Evolutionary conservation across 2,113 vertebrate genomes (phyloP).

Genomic region (Aegotheles bennettii): DNA sequence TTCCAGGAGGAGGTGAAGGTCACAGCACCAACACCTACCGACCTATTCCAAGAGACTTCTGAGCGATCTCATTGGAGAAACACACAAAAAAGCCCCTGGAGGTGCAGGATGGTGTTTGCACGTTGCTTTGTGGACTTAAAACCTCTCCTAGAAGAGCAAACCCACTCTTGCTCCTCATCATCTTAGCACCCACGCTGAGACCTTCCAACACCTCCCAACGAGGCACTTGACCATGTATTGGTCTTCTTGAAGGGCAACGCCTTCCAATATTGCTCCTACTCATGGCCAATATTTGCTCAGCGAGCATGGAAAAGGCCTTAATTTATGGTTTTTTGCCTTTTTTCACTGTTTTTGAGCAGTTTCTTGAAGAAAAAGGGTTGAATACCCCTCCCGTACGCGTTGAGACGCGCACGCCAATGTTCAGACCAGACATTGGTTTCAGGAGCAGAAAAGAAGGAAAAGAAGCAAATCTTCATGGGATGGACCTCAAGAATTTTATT

Average conservation of each 20-base stretch:
- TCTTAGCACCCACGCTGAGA: rapidly evolving
- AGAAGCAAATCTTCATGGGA: background rate
- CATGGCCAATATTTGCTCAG: too few species aligned
- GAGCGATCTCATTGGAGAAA: rapidly evolving
- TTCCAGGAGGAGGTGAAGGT: background rate
- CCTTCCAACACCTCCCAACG: background rate
- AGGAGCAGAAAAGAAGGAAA: background rate
- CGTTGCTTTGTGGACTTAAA: background rate
- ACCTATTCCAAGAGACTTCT: background rate
- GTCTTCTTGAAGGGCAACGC: background rate
- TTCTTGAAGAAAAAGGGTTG: background rate
- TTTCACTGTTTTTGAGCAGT: background rate
- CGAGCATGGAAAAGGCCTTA: too few species aligned
- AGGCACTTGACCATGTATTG: rapidly evolving
- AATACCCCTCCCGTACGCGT: rapidly evolving
- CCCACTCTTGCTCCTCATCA: background rate
- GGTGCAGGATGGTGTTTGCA: rapidly evolving
- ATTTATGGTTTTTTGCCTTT: too few species aligned
- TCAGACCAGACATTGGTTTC: background rate
- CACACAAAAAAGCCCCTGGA: rapidly evolving
- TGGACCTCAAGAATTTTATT: background rate
- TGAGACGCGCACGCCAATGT: background rate
- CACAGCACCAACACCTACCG: background rate
- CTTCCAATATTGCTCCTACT: too few species aligned
- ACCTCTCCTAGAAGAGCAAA: background rate